Evolutionary conservation across 2,113 vertebrate genomes (phyloP).

Genomic region (Noturus placidus): DNA sequence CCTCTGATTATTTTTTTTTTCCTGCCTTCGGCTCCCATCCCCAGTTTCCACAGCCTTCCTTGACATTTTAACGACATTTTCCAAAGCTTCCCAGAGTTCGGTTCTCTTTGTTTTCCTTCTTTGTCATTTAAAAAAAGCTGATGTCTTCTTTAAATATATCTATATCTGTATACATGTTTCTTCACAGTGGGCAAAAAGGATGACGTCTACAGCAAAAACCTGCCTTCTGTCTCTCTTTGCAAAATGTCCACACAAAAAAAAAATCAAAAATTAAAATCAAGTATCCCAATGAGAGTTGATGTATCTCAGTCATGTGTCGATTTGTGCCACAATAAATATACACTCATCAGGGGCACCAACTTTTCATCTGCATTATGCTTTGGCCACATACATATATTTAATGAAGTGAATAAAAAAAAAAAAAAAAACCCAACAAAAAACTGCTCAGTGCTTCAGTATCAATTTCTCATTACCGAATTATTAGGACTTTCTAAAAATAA

Average conservation of each 20-base stretch:
- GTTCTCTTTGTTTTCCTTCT: conserved; percentile 71
- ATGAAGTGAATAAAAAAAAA: conserved; percentile 70
- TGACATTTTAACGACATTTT: conserved; percentile 81
- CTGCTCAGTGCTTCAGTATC: conserved; percentile 80
- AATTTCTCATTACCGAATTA: conserved; percentile 57
- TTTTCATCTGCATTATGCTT: conserved; percentile 89
- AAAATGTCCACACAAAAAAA: conserved; percentile 78
- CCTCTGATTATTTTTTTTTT: conserved; percentile 51
- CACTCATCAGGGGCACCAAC: conserved; percentile 71
- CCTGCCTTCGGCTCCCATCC: conserved; percentile 71
- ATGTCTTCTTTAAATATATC: conserved; percentile 81
- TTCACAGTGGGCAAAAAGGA: conserved; percentile 96
- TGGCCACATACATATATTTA: conserved; percentile 91
- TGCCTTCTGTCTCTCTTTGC: conserved; percentile 68
- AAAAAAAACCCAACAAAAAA: conserved; percentile 59
- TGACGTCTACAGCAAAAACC: conserved; percentile 78
- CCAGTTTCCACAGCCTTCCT: conserved; percentile 78
- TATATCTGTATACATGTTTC: conserved; percentile 80
- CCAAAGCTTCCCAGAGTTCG: conserved; percentile 80
- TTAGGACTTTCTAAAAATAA: conserved; percentile 58
- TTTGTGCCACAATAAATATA: conserved; percentile 78
- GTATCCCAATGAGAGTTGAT: conserved; percentile 80
- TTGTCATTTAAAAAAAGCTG: conserved; percentile 70
- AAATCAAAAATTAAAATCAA: conserved; percentile 75
- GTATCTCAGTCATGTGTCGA: conserved; percentile 67